phyloP scores from a whole-genome alignment of 2,888 invertebrate genomes.

The Dasypolia templi region DNA sequence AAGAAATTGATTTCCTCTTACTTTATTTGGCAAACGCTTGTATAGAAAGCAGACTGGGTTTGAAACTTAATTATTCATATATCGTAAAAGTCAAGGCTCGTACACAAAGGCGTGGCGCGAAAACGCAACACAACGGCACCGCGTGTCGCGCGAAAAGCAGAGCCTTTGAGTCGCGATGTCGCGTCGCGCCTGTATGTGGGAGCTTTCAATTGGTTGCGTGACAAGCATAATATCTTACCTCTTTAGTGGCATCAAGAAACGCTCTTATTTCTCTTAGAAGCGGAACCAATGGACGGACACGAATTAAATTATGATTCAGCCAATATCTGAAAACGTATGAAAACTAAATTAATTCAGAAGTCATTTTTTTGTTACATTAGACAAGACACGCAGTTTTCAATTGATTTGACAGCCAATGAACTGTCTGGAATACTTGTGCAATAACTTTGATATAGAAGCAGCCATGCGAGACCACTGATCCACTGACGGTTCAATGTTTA shows the following conservation, averaged over 20 bases:
- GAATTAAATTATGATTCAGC: conserved; percentile 93
- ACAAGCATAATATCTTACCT: conserved; percentile 80
- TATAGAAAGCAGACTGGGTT: conserved; percentile 3
- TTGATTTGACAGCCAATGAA: conserved; percentile 16
- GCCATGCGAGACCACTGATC: conserved; percentile 66
- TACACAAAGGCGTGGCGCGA: no score
- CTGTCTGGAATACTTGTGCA: conserved; percentile 38
- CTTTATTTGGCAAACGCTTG: not conserved
- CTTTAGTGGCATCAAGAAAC: conserved; percentile 93
- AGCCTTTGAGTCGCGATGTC: no score
- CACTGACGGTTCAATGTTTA: conserved; percentile 40
- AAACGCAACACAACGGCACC: no score
- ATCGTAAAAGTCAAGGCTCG: no score
- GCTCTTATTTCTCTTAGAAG: conserved; percentile 92
- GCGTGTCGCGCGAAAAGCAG: no score
- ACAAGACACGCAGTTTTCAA: not conserved
- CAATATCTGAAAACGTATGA: conserved; percentile 90
- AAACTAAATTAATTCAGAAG: not conserved
- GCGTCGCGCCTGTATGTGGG: no score
- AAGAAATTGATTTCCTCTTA: not conserved
- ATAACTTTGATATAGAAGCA: conserved; percentile 64
- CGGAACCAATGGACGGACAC: conserved; percentile 92
- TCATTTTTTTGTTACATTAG: not conserved
- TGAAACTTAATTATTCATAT: not conserved
- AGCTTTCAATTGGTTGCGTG: not conserved